Evolutionary conservation across 2,113 vertebrate genomes (phyloP), one percentile per base, ranked within the genome.

Genomic region (Meleagris gallopavo): DNA sequence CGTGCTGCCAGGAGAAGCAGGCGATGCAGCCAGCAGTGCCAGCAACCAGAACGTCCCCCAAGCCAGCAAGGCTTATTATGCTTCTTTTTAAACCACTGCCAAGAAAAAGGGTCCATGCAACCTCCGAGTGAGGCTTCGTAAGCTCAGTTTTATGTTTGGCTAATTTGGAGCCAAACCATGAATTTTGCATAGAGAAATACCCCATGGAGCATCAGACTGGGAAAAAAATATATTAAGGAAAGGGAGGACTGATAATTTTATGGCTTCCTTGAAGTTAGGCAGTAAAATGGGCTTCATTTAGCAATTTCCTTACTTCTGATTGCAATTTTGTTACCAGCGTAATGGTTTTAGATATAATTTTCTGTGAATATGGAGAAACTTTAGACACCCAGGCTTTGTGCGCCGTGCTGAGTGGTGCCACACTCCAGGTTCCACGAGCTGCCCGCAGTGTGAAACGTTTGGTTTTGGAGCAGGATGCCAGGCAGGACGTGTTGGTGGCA

Each of bases 51-150:
- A 78, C 34, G 83, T 95, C 90, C 80, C 91, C 40, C 73, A 95
- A 88, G 88, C 73, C 94, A 93, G 30, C 74, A 81, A 94, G 90
- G 91, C 89, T 95, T 92, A 95, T 97, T 95, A 94, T 84, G 70
- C n/a, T n/a, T 95, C 92, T 82, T 96, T 96, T 97, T 2, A 95
- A 92, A 86, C 82, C 76, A 29, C 40, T 95, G 95, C 96, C 95
- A 95, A 95, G 83, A 90, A 92, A 97, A 97, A 95, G 95, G 95
- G 94, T 90, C 79, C 88, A 27, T 2, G 8, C 80, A 90, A 92
- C 90, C 92, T 94, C 92, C 61, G 90, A 94, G 86, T 38, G 80
- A 94, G 70, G 77, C 86, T 95, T 89, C 83, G 20, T 94, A 93
- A 96, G 25, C 90, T 93, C 80, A 13, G 74, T 93, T 97, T 97